phyloP scores from a whole-genome alignment of 37 sponge, comb jelly and placozoan species.

The Halisarca cf. caerulea region DNA sequence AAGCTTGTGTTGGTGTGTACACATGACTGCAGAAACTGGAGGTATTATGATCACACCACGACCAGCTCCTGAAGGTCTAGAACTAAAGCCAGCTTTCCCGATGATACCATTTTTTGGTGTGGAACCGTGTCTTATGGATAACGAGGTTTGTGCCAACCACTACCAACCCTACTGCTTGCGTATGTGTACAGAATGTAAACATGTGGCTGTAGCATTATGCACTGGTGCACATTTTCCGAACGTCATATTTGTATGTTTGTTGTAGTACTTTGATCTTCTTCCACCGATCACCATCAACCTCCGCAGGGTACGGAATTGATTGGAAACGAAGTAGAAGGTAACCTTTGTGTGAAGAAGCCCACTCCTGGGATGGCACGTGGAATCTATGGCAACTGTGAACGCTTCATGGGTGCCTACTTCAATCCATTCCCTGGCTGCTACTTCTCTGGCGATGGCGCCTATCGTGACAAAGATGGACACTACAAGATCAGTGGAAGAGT shows the following conservation, averaged over 20 bases:
- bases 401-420: slow-evolving; percentile 82
- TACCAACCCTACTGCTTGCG: neutral
- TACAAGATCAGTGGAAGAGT: slow-evolving; percentile 94
- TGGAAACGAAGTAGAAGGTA: slow-evolving; percentile 73
- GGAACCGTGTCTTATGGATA: slow-evolving; percentile 78
- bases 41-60: slow-evolving; percentile 93
- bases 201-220: neutral
- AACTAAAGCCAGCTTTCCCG: slow-evolving; percentile 92
- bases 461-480: slow-evolving; percentile 86
- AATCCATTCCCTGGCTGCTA: slow-evolving; percentile 77
- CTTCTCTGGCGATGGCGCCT: slow-evolving; percentile 90
- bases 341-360: slow-evolving; percentile 79
- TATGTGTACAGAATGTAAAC: neutral
- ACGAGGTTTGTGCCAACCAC: neutral
- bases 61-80: slow-evolving; percentile 66
- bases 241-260: too few species aligned
- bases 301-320: slow-evolving; percentile 57
- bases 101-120: slow-evolving; percentile 96
- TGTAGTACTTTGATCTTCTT: too few species aligned
- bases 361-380: slow-evolving; percentile 91
- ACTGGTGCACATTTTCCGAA: too few species aligned
- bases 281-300: neutral
- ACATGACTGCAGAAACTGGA: slow-evolving; percentile 68
- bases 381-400: slow-evolving; percentile 87
- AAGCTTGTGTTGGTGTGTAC: neutral